Percentiles rank a stretch among this genome's conserved stretches.
phyloP scores from a whole-genome alignment of 1,140 invertebrate genomes.

The Venturia canescens region DNA sequence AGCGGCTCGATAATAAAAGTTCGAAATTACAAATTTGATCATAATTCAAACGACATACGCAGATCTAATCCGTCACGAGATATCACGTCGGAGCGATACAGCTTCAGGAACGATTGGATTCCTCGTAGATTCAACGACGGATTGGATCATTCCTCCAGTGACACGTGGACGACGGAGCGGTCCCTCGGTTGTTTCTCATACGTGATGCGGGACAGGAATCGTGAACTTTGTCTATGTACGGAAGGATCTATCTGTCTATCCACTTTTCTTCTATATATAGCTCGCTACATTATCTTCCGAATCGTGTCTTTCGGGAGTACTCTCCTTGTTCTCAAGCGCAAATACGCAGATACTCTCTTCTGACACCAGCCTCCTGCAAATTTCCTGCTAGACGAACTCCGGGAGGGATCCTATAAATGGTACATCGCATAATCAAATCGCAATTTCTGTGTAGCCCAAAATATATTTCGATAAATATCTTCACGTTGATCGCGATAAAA shows the following conservation, averaged over 20 bases:
- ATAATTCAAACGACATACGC: too few species aligned
- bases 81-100: slow-evolving; percentile 3
- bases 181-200: slow-evolving; percentile 23
- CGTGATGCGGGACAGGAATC: not conserved
- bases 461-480: not conserved
- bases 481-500: too few species aligned
- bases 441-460: not conserved
- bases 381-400: not conserved
- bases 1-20: too few species aligned
- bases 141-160: slow-evolving; percentile 21
- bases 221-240: not conserved
- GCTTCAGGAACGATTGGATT: slow-evolving; percentile 11
- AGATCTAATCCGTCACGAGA: not conserved
- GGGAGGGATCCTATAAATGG: not conserved
- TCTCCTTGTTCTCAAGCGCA: not conserved
- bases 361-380: not conserved
- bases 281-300: slow-evolving; percentile 15
- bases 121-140: not conserved
- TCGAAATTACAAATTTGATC: too few species aligned
- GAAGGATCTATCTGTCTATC: not conserved
- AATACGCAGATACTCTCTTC: slow-evolving; percentile 1
- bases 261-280: slow-evolving; percentile 11
- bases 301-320: slow-evolving; percentile 29
- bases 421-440: not conserved
- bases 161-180: slow-evolving; percentile 12